These are phyloP conservation scores for Fundulus diaphanus DNA, from an alignment of 2,797 vertebrate genomes.

Conservation along the genomic window DNA sequence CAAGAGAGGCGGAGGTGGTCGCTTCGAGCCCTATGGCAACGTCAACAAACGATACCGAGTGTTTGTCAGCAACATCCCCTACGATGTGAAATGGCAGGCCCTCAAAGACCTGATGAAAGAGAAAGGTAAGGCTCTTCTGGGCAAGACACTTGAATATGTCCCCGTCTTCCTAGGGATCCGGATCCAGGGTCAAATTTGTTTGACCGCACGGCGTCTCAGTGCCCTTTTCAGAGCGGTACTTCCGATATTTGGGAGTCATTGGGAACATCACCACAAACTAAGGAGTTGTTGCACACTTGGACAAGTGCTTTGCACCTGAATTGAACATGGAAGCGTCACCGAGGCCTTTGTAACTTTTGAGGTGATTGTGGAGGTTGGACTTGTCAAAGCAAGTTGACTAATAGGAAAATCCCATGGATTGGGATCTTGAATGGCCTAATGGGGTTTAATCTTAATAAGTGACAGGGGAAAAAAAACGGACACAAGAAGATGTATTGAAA, in stretches of 20 bases:
- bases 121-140: slow-evolving; percentile 89
- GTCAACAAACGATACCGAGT: slow-evolving; percentile 89
- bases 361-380: slow-evolving; percentile 50
- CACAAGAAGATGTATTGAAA: slow-evolving; percentile 23
- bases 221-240: slow-evolving; percentile 38
- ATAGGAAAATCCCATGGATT: slow-evolving; percentile 45
- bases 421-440: slow-evolving; percentile 37
- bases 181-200: slow-evolving; percentile 49
- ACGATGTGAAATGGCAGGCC: slow-evolving; percentile 98
- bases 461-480: slow-evolving; percentile 17
- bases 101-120: slow-evolving; percentile 98
- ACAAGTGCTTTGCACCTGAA: slow-evolving; percentile 57
- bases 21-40: slow-evolving; percentile 91
- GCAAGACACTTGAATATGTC: neutral
- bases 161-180: neutral
- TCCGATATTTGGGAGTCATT: slow-evolving; percentile 43
- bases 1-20: slow-evolving; percentile 90
- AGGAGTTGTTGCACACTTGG: slow-evolving; percentile 54
- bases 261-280: slow-evolving; percentile 44
- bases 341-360: slow-evolving; percentile 38
- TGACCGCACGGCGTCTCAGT: slow-evolving; percentile 50
- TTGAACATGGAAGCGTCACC: slow-evolving; percentile 29
- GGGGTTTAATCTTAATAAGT: slow-evolving; percentile 36
- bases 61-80: slow-evolving; percentile 98
- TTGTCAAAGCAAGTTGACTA: slow-evolving; percentile 37